These are phyloP conservation scores for Poecilia latipinna DNA, from an alignment of 2,113 vertebrate genomes.

Conservation along the genomic window DNA sequence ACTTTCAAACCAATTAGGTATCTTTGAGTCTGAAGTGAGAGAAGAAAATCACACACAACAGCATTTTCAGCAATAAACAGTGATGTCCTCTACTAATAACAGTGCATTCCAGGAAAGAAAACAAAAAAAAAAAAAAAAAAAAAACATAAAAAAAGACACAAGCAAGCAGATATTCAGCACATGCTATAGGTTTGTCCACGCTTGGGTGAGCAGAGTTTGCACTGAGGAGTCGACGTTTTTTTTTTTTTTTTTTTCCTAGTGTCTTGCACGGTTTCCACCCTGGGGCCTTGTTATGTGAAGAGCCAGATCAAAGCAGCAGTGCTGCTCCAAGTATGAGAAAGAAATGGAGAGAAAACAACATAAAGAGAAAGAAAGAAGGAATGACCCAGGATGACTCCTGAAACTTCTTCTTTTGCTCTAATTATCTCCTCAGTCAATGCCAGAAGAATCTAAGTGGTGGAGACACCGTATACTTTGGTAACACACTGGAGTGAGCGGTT, in stretches of 20 bases:
- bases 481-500: constrained; percentile 4
- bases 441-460: constrained; percentile 16
- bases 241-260: constrained; percentile 19
- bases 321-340: constrained; percentile 46
- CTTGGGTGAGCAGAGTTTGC: constrained; percentile 3
- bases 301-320: constrained; percentile 62
- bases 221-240: constrained; percentile 33
- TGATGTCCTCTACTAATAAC: constrained; percentile 28
- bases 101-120: constrained; percentile 29
- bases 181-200: constrained; percentile 28
- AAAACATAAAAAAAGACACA: constrained; percentile 21
- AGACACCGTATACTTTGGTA: constrained; percentile 37
- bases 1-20: constrained; percentile 46
- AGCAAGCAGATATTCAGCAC: constrained; percentile 34
- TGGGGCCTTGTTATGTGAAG: constrained; percentile 67
- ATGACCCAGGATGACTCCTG: constrained; percentile 13
- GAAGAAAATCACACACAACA: not conserved
- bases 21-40: constrained; percentile 3
- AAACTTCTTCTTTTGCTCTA: constrained; percentile 50
- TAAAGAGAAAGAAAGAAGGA: constrained; percentile 33
- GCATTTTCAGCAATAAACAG: not conserved
- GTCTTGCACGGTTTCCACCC: constrained; percentile 46
- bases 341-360: constrained; percentile 21
- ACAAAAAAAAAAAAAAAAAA: not conserved
- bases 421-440: constrained; percentile 52